Percentiles rank a stretch among this genome's conserved stretches.
These are phyloP conservation scores for Zaprionus obscuricornis DNA, from an alignment of 2,888 invertebrate species.

Conservation along the genomic window DNA sequence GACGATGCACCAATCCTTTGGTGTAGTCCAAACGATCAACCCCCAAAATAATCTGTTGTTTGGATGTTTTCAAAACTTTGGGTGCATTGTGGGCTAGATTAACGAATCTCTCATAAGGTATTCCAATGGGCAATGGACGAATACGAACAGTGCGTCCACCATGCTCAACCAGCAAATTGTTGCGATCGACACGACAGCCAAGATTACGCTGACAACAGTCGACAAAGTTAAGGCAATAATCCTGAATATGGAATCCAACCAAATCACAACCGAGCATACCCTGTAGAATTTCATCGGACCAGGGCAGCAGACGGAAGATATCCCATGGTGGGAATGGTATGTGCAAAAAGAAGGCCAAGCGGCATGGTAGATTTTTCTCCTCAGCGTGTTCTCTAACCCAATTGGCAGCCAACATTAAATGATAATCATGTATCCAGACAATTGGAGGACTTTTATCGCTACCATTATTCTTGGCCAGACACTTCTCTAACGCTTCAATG, in stretches of 20 bases:
- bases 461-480: conserved; percentile 83
- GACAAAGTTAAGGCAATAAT: conserved; percentile 95
- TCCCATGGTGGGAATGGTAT: conserved; percentile 98
- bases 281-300: conserved; percentile 96
- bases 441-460: conserved; percentile 84
- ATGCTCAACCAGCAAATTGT: conserved; percentile 93
- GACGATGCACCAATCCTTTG: conserved; percentile 92
- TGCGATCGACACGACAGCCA: conserved; percentile 94
- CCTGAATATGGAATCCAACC: conserved; percentile 96
- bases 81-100: conserved; percentile 89
- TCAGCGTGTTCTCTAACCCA: conserved; percentile 94
- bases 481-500: conserved; percentile 86
- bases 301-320: conserved; percentile 94
- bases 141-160: conserved; percentile 93
- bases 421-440: conserved; percentile 97
- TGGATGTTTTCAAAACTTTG: conserved; percentile 87
- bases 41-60: conserved; percentile 92
- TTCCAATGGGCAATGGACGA: conserved; percentile 93
- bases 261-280: conserved; percentile 96
- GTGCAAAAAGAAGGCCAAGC: conserved; percentile 96
- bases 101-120: conserved; percentile 94
- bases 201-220: conserved; percentile 94
- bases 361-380: conserved; percentile 89
- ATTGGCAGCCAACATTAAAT: conserved; percentile 95
- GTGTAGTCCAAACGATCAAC: conserved; percentile 96